A percentile compares a stretch with the other conserved stretches of the same genome.
phyloP scores from a whole-genome alignment of 1,140 invertebrate genomes.

The Globodera ellingtonae region DNA sequence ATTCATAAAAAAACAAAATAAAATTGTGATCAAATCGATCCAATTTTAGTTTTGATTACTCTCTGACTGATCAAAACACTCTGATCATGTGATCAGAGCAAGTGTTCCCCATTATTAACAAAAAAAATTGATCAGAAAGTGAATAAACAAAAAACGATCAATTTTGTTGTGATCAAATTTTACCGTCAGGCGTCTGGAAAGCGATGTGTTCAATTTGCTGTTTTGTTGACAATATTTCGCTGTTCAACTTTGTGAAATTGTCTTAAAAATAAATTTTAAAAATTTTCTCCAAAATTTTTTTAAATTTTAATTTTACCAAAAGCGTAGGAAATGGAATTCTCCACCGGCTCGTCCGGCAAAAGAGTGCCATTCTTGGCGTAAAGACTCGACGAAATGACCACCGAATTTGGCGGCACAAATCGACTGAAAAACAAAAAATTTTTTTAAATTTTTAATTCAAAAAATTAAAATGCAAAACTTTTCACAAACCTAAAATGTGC shows the following conservation, averaged over 20 bases:
- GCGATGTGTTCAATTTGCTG: conserved; percentile 25
- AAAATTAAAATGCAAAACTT: background rate
- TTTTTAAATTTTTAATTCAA: background rate
- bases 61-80: no score
- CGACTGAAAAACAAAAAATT: background rate
- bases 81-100: no score
- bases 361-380: conserved; percentile 18
- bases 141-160: background rate
- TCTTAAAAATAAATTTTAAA: conserved; percentile 9
- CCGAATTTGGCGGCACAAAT: conserved; percentile 45
- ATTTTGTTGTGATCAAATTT: background rate
- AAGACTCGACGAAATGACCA: background rate
- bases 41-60: no score
- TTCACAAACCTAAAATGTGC: conserved; percentile 70
- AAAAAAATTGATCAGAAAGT: no score
- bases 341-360: background rate
- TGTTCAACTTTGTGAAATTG: background rate
- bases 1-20: no score
- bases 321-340: background rate
- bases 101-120: no score
- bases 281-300: background rate
- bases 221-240: background rate
- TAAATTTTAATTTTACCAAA: conserved; percentile 1
- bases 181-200: conserved; percentile 14
- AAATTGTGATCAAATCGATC: no score